Evolutionary conservation across 2,888 invertebrate species (phyloP).

Genomic region (Platypus cylindrus): DNA sequence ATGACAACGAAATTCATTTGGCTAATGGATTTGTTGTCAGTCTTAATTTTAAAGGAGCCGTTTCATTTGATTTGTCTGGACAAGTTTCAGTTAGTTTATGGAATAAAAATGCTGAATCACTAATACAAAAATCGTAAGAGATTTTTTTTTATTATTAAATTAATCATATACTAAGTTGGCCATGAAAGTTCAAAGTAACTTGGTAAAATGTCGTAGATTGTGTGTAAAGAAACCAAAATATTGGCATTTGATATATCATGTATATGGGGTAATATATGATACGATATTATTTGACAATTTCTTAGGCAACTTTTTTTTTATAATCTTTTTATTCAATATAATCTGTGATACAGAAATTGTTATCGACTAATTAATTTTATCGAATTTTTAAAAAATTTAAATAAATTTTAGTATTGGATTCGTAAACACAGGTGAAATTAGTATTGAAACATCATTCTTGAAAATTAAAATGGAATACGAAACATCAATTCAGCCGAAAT

Average conservation of each 20-base stretch:
- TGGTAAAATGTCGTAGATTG: too few relatives aligned
- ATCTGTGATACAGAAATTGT: too few relatives aligned
- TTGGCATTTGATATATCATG: not conserved
- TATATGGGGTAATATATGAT: not conserved
- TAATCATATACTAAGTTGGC: too few relatives aligned
- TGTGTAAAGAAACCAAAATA: too few relatives aligned
- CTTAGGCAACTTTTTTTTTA: too few relatives aligned
- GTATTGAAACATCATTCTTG: slow-evolving; percentile 52
- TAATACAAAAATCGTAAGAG: slow-evolving; percentile 60
- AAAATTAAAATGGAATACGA: slow-evolving; percentile 52
- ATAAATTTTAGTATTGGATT: slow-evolving; percentile 48
- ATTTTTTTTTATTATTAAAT: too few relatives aligned
- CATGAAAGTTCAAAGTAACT: too few relatives aligned
- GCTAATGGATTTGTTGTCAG: slow-evolving; percentile 60
- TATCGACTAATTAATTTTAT: too few relatives aligned
- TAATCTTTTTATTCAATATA: too few relatives aligned
- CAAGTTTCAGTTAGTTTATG: slow-evolving; percentile 68
- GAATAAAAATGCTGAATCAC: slow-evolving; percentile 67
- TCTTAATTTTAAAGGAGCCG: slow-evolving; percentile 51
- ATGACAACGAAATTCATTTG: slow-evolving; percentile 52
- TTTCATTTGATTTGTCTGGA: slow-evolving; percentile 71
- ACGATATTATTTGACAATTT: too few relatives aligned
- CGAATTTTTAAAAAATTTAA: too few relatives aligned
- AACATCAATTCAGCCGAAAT: slow-evolving; percentile 51
- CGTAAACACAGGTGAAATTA: slow-evolving; percentile 48